phyloP scores from a whole-genome alignment of 2,113 vertebrate genomes.

The Hirundichthys speculiger region DNA sequence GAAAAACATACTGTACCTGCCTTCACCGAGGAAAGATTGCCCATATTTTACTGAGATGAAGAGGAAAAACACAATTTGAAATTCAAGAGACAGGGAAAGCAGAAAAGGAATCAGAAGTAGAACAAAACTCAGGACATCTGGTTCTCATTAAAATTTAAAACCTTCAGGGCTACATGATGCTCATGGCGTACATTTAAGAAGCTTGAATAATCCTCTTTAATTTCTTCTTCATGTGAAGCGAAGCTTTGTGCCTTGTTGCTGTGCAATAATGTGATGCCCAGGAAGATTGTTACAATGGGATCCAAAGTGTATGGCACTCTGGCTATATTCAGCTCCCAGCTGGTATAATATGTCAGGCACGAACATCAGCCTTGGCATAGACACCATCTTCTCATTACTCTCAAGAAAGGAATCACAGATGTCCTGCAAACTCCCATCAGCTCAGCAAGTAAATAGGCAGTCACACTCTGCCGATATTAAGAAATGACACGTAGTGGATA shows the following conservation, averaged over 20 bases:
- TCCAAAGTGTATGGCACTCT: conserved; percentile 10
- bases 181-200: conserved; percentile 5
- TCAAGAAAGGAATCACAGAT: conserved; percentile 15
- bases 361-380: conserved; percentile 14
- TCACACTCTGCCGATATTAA: conserved; percentile 7
- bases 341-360: conserved; percentile 10
- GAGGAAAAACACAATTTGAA: not conserved
- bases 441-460: conserved; percentile 24
- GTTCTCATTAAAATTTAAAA: conserved; percentile 36
- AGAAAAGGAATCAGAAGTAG: not conserved
- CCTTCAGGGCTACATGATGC: not conserved
- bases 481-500: too few relatives aligned
- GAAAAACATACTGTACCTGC: too few relatives aligned
- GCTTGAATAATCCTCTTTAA: conserved; percentile 11
- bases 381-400: conserved; percentile 51
- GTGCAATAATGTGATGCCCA: conserved; percentile 46
- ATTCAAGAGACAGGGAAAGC: not conserved
- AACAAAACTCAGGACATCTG: conserved; percentile 6
- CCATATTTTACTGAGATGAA: too few relatives aligned
- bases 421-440: conserved; percentile 37
- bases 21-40: too few relatives aligned
- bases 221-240: conserved; percentile 4
- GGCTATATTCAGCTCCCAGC: conserved; percentile 25
- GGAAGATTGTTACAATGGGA: conserved; percentile 42
- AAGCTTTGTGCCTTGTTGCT: not conserved